A percentile compares a stretch with the other conserved stretches of the same genome.
phyloP scores from a whole-genome alignment of 2,888 invertebrate genomes.

The Drosophila engyochracea region DNA sequence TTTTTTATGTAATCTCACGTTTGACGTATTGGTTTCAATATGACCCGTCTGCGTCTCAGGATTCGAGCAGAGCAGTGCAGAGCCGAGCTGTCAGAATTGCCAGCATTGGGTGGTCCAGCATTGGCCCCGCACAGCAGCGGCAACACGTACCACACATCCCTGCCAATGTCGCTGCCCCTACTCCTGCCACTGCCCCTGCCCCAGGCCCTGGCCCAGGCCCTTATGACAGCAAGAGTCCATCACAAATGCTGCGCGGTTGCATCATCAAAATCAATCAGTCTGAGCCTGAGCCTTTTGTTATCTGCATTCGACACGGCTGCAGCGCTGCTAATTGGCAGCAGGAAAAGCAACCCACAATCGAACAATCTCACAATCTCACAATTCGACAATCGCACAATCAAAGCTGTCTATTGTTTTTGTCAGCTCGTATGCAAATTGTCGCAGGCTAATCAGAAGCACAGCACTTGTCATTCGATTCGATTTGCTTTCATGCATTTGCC shows the following conservation, averaged over 20 bases:
- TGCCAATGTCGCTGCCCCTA: neutral
- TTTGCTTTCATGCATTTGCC: slow-evolving; percentile 31
- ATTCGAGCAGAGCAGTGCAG: slow-evolving; percentile 1
- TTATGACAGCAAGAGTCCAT: slow-evolving; percentile 47
- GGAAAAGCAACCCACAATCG: slow-evolving; percentile 8
- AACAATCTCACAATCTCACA: slow-evolving; percentile 1
- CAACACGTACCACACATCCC: slow-evolving; percentile 57
- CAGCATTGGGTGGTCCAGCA: slow-evolving; percentile 69
- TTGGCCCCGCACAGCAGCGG: slow-evolving; percentile 43
- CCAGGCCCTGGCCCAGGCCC: slow-evolving; percentile 40
- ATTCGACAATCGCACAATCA: slow-evolving; percentile 48
- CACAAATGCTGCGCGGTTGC: slow-evolving; percentile 34
- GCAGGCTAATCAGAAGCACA: slow-evolving; percentile 37
- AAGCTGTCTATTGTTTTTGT: slow-evolving; percentile 53
- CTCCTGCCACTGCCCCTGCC: slow-evolving; percentile 25
- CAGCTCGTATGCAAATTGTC: slow-evolving; percentile 60
- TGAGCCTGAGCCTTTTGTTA: slow-evolving; percentile 45
- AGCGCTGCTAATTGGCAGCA: slow-evolving; percentile 69
- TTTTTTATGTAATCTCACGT: slow-evolving; percentile 81
- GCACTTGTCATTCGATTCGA: slow-evolving; percentile 72
- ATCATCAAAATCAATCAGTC: slow-evolving; percentile 70
- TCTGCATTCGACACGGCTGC: slow-evolving; percentile 61
- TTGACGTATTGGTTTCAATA: slow-evolving; percentile 80
- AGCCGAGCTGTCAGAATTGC: slow-evolving; percentile 51
- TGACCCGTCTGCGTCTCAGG: slow-evolving; percentile 23